Evolutionary conservation across 2,113 vertebrate species (phyloP), one percentile per base, ranked within the genome.

Genomic region (Laticauda laticaudata): DNA sequence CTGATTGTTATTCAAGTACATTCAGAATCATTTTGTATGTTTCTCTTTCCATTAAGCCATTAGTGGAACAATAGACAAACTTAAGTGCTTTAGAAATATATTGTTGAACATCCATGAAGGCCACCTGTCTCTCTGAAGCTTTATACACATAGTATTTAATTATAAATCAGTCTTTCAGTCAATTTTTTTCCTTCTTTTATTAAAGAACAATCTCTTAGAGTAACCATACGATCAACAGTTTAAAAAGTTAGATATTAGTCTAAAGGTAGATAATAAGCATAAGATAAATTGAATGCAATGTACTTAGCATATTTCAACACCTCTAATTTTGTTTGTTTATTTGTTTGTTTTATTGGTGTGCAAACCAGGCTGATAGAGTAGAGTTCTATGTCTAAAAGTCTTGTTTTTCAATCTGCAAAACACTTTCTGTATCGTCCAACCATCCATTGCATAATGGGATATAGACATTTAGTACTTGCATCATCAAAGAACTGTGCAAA

Each of bases 371-470:
- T 92, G 93, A 88, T 93, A 95, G 94, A 94, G 93, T 94, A 97
- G 94, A 93, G 96, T 97, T 95, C 96, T 96, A 95, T 93, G 96
- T 96, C 94, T 90, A 91, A 93, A 88, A 90, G 94, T 51, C 96
- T 93, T 95, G 95, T 91, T 96, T 94, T 95, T 95, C 94, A 94
- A 96, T 94, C 95, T 95, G 94, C 93, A 96, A 96, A 97, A 96
- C 94, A 95, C 94, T 97, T 94, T 95, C 94, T 95, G 92, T 95
- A 97, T 95, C 93, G 96, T 92, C 57, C n/a, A 95, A 93, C 92
- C 96, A 94, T 95, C 91, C 91, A 64, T 64, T 93, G 86, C 87
- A 53, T 75, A 85, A 94, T 92, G 51, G 95, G 0, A 0, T 88
- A 94, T 0, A 20, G 96, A 96, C 57, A 93, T 87, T 51, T 59